Percentiles rank a stretch among this genome's conserved stretches.
Evolutionary conservation across 2,797 vertebrate species (phyloP).

Genomic region (Novumbra hubbsi): DNA sequence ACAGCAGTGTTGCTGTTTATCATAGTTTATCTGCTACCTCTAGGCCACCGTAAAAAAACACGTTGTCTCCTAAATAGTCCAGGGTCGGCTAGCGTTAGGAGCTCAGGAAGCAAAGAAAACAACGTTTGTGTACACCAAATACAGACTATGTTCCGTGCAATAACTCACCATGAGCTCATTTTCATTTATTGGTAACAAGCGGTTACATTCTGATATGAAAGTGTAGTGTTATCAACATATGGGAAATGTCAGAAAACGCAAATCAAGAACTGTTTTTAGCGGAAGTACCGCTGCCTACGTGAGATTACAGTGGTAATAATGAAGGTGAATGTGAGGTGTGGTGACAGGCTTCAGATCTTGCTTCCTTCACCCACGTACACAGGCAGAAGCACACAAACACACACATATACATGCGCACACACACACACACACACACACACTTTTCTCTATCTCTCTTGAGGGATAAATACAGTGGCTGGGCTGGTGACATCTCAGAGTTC

Average conservation of each 20-base stretch:
- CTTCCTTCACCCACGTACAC: slow-evolving; percentile 23
- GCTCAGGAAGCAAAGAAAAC: neutral
- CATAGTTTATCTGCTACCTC: slow-evolving; percentile 14
- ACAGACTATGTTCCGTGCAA: slow-evolving; percentile 12
- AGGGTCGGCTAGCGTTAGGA: neutral
- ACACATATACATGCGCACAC: neutral
- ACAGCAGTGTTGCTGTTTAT: slow-evolving; percentile 16
- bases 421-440: neutral
- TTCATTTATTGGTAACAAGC: slow-evolving; percentile 13
- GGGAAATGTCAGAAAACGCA: slow-evolving; percentile 16
- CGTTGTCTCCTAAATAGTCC: neutral
- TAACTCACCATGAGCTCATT: slow-evolving; percentile 21
- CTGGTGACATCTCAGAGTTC: slow-evolving; percentile 46
- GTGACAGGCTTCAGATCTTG: slow-evolving; percentile 13
- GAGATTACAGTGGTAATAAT: neutral
- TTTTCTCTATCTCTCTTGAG: slow-evolving; percentile 11
- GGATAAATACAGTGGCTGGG: slow-evolving; percentile 43
- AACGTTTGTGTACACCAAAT: neutral
- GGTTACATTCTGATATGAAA: slow-evolving; percentile 24
- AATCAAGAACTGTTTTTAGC: slow-evolving; percentile 8
- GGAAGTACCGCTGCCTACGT: neutral
- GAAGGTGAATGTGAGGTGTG: neutral
- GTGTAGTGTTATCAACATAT: slow-evolving; percentile 19
- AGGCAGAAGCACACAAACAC: slow-evolving; percentile 15
- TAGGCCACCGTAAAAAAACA: slow-evolving; percentile 4